Evolutionary conservation across 2,888 invertebrate genomes (phyloP).

Genomic region (Drosophila limbata): DNA sequence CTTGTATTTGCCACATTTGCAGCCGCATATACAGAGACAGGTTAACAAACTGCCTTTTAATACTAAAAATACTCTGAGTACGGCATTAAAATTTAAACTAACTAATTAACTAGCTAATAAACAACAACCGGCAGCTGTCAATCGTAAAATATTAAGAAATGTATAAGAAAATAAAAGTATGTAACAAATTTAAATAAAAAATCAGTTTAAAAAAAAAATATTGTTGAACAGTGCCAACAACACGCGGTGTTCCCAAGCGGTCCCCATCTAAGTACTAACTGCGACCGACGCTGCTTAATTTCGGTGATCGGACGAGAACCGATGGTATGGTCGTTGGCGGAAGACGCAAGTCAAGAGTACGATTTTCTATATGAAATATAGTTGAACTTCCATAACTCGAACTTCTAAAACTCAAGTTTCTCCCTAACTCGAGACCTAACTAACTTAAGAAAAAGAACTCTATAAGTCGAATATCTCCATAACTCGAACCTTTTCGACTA

Average conservation of each 20-base stretch:
- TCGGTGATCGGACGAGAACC: constrained; percentile 49
- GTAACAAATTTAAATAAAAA: neutral
- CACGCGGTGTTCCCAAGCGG: no score
- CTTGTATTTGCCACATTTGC: constrained; percentile 31
- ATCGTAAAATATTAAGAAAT: neutral
- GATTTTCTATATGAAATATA: neutral
- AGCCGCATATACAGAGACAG: constrained; percentile 23
- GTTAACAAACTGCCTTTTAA: constrained; percentile 56
- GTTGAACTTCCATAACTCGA: no score
- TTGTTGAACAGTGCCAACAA: neutral
- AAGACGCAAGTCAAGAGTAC: no score
- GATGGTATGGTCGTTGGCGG: neutral
- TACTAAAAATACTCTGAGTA: neutral
- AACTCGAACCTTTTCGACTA: no score
- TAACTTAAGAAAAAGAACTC: no score
- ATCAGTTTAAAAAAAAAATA: neutral
- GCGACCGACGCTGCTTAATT: constrained; percentile 47
- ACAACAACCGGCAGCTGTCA: neutral
- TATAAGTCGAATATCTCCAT: no score
- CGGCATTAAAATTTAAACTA: neutral
- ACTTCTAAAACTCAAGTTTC: no score
- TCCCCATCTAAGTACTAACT: constrained; percentile 40
- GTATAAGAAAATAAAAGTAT: neutral
- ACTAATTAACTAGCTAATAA: neutral
- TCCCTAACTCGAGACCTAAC: no score